Evolutionary conservation across 2,888 invertebrate species (phyloP), one percentile per base, ranked within the genome.

Genomic region (Andricus curvator): DNA sequence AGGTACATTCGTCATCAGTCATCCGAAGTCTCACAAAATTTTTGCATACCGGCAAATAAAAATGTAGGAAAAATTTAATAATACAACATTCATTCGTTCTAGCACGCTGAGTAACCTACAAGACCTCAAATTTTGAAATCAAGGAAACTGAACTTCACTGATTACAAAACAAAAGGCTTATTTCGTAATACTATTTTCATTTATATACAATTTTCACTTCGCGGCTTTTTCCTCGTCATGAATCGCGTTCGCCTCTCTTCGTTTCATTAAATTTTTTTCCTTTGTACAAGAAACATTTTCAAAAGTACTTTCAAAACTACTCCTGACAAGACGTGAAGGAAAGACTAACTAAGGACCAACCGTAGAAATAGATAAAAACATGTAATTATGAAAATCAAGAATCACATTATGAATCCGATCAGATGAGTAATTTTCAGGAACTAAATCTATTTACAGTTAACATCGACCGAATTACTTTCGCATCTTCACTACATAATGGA

Each of bases 1-100:
- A 88, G 85, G 84, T 88, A 89, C 89, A 89, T 87, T 86, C 85
- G 78, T 88, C 86, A 84, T 90, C 89, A 88, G 87, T 90, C 89
- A 74, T 74, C 33, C 29, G 80, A 83, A 88, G 82, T 87, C 79
- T 84, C 84, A 83, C 86, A 84, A 84, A 81, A 85, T 78, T 79
- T 41, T 85, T 86, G 83, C 82, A 80, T 78, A 86, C 83, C 83
- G 86, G 86, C 85, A 87, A 88, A 87, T 84, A 85, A 84, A 84
- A 84, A 74, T 56, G 56, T 74, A 74, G 56, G 74, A 74, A 74
- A 70, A 74, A n/a, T 74, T 74, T 33, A 56, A 33, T 51, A 51
- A 33, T 56, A 51, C 33, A 74, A 74, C 37, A 86, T 85, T 67
- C 82, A 79, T 85, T 74, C 82, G 68, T 78, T 81, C 80, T 78